A percentile compares a stretch with the other conserved stretches of the same genome.
Conservation (phyloP, 2,888 invertebrate species). For the Dicranocentrus wangi region DNA sequence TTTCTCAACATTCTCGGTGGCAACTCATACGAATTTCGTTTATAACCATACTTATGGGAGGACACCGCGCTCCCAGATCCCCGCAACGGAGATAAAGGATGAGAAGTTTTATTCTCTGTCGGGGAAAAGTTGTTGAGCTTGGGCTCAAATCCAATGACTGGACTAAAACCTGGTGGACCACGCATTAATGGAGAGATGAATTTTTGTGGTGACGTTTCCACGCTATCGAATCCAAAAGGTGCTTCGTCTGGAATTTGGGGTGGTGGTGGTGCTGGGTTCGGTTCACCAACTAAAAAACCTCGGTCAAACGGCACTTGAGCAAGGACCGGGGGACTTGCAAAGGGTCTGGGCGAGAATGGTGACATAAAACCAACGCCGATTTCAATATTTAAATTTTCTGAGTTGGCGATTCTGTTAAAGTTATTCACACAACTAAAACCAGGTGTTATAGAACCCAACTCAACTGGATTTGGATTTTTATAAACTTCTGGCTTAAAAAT, state of each 20-base stretch:
- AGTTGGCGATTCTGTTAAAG: too few relatives aligned
- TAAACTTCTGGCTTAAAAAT: too few relatives aligned
- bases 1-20: constrained; percentile 53
- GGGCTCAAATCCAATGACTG: constrained; percentile 18
- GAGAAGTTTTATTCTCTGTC: not conserved
- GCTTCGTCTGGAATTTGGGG: not conserved
- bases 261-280: not conserved
- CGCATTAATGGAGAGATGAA: constrained; percentile 37
- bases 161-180: constrained; percentile 39
- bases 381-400: not conserved
- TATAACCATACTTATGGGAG: constrained; percentile 1
- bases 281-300: constrained; percentile 14
- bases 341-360: constrained; percentile 1
- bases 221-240: not conserved
- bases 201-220: constrained; percentile 24
- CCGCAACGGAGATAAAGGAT: constrained; percentile 16
- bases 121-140: constrained; percentile 19
- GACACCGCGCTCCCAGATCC: constrained; percentile 9
- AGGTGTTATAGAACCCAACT: too few relatives aligned
- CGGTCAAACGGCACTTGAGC: constrained; percentile 34
- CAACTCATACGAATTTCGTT: constrained; percentile 45
- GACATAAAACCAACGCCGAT: too few relatives aligned
- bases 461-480: too few relatives aligned
- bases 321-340: constrained; percentile 39
- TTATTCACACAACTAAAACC: too few relatives aligned